Evolutionary conservation across 2,797 vertebrate genomes (phyloP), one percentile per base, ranked within the genome.

Genomic region (Rhynchotus rufescens): DNA sequence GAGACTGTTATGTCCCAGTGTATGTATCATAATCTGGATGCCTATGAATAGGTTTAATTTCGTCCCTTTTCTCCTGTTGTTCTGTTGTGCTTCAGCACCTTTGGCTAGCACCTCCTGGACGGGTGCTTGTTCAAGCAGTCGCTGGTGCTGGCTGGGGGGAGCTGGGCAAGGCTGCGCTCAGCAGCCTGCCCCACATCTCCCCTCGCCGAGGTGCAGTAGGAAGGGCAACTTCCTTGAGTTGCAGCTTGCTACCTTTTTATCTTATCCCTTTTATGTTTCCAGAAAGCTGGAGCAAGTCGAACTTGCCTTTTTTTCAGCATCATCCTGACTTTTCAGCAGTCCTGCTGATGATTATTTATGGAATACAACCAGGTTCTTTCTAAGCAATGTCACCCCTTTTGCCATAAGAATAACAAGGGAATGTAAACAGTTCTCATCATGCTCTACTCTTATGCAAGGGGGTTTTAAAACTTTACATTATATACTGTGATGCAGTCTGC

Each of bases 161-260:
- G 66, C 42, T 65, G 44, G n/a, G 2, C 3, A 51, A 51, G 49
- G 23, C 49, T 51, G 61, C 26, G 26, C 34, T 23, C 12, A 57
- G 38, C 9, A 16, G 64, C 32, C 19, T 71, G 7, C 6, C 62
- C 28, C 32, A 44, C 51, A 10, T 68, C 80, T 69, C 69, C 2
- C 11, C 21, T 51, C 22, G 8, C 59, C 28, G 42, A 8, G 19
- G 0, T 7, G 1, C 3, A 4, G 7, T 0, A n/a, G 59, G 49
- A 85, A 42, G 16, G 11, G 61, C 13, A 9, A 17, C 30, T 56
- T 62, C 44, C 62, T 60, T 5, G 40, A 12, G 10, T 52, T 79
- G 22, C 30, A 56, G 49, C 8, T 49, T 20, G 4, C 3, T 45
- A 26, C 12, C 23, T 72, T 22, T 49, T 67, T 65, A 20, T 49